Conservation (phyloP, 2,888 invertebrate species). For the Drosophila fulvimacula region DNA sequence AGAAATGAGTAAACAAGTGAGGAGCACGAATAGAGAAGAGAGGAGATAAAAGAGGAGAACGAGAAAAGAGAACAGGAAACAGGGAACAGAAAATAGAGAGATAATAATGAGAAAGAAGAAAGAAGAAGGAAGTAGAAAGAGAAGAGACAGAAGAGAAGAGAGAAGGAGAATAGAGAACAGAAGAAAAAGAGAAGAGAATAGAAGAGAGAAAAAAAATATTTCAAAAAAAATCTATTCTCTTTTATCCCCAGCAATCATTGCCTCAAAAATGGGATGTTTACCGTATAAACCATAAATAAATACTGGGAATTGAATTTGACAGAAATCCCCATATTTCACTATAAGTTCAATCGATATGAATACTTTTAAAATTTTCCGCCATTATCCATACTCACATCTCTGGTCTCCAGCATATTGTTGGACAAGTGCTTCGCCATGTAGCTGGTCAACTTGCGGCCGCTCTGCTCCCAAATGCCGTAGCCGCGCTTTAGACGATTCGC, state of each 20-base stretch:
- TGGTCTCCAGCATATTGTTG: constrained; percentile 60
- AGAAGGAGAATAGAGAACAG: not conserved
- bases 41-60: not conserved
- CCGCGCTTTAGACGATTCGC: constrained; percentile 76
- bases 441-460: constrained; percentile 55
- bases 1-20: not conserved
- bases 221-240: too few relatives aligned
- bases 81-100: not conserved
- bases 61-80: not conserved
- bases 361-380: not conserved
- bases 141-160: not conserved
- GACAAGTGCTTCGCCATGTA: constrained; percentile 43
- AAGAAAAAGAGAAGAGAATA: not conserved
- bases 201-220: too few relatives aligned
- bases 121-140: not conserved
- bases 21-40: not conserved
- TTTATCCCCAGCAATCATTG: too few relatives aligned
- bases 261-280: too few relatives aligned
- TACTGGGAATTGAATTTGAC: too few relatives aligned
- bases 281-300: too few relatives aligned
- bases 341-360: not conserved
- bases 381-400: constrained; percentile 62
- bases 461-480: constrained; percentile 68
- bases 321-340: too few relatives aligned
- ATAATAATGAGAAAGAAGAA: too few relatives aligned